Evolutionary conservation across 2,888 invertebrate species (phyloP).

Genomic region (Euzophera pinguis): DNA sequence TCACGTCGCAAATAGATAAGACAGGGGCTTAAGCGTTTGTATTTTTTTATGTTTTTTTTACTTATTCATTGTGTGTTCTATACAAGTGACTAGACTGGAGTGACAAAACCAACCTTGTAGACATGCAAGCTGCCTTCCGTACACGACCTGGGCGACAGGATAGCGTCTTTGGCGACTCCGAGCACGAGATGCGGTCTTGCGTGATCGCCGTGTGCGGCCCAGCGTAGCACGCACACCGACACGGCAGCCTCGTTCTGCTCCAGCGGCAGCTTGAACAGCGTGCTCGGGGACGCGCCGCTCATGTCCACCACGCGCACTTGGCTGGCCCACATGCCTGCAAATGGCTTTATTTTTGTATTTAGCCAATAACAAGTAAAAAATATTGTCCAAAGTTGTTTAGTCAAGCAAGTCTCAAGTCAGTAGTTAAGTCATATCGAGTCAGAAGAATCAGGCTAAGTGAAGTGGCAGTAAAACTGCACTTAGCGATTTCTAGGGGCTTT

Average conservation of each 20-base stretch:
- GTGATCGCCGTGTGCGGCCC: conserved; percentile 78
- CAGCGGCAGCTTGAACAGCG: conserved; percentile 87
- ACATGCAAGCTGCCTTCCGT: conserved; percentile 92
- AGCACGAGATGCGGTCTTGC: conserved; percentile 83
- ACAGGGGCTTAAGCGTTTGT: no score
- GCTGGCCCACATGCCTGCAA: conserved; percentile 95
- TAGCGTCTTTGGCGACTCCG: conserved; percentile 94
- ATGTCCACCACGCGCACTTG: conserved; percentile 93
- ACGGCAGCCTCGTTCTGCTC: conserved; percentile 98
- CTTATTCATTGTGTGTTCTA: no score
- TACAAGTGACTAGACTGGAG: no score
- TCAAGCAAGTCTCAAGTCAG: no score
- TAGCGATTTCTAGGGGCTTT: no score
- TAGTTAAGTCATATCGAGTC: no score
- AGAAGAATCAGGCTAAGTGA: no score
- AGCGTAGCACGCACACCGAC: conserved; percentile 91
- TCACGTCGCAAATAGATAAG: no score
- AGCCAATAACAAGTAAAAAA: no score
- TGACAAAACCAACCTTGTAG: conserved; percentile 83
- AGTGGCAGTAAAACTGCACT: no score
- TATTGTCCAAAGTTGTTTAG: no score
- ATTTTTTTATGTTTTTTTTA: neutral
- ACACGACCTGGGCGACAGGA: conserved; percentile 92
- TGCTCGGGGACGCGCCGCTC: conserved; percentile 81
- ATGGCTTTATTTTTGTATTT: no score